Evolutionary conservation across 2,113 vertebrate species (phyloP), one percentile per base, ranked within the genome.

Genomic region (Catharus bicknelli): DNA sequence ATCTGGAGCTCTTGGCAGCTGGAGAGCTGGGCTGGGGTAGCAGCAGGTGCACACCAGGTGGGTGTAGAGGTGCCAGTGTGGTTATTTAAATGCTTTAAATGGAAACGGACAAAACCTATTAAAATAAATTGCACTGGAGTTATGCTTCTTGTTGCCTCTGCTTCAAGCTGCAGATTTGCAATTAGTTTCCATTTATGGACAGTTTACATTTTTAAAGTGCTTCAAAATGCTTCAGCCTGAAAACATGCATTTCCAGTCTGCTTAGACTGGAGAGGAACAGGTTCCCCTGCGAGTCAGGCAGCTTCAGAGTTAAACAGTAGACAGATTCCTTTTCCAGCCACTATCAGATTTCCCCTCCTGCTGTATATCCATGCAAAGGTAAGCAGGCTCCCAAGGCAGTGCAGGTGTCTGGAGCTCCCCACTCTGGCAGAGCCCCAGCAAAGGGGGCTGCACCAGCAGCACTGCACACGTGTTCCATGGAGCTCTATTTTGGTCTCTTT

Each of bases 401-500:
- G 26, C n/a, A 13, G 43, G 36, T 11, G 5, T 43, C n/a, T 23
- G 57, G 42, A 83, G 4, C 27, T 21, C 18, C 23, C 51, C 20
- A 8, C 10, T 1, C 0, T 4, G 34, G 29, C 81, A 66, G 20
- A 69, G 64, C 29, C 70, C 32, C 2, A 4, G 42, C 38, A 50
- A 82, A 83, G 22, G 32, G 38, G 42, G 16, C 59, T 74, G 59
- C 29, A 53, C 77, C 63, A 40, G n/a, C 77, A 36, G 30, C 0
- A 0, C 57, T 1, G 1, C 9, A 47, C 63, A 36, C 0, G 0
- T 18, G 43, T 48, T 63, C 30, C 29, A 45, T 0, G 25, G 80
- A 64, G 59, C n/a, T 70, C 51, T 10, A 8, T 15, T 8, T 11
- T 42, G 42, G 64, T 70, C 64, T 74, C 83, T 27, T 50, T 58